Conservation (phyloP, 1,140 invertebrate species). For the Pararge aegeria region DNA sequence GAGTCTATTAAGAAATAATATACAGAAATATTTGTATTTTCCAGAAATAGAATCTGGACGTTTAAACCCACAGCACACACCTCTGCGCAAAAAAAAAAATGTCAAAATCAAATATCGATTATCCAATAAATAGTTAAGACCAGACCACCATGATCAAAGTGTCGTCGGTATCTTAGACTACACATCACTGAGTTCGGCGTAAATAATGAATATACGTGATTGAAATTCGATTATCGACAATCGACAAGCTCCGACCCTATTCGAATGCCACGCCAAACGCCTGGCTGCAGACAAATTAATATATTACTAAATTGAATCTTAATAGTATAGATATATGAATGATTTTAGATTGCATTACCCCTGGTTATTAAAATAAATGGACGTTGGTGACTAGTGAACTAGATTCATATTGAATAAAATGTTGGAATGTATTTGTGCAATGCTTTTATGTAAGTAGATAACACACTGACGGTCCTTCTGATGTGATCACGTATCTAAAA, state of each 20-base stretch:
- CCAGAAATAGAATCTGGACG: no score
- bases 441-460: no score
- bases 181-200: constrained; percentile 24
- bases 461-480: no score
- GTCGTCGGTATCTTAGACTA: constrained; percentile 17
- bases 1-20: no score
- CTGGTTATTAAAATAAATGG: constrained; percentile 23
- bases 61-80: no score
- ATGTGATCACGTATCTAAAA: no score
- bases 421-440: background rate
- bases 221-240: constrained; percentile 41
- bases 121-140: constrained; percentile 11
- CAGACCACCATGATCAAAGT: constrained; percentile 23
- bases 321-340: constrained; percentile 6
- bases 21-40: no score
- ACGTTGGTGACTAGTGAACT: constrained; percentile 30
- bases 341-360: constrained; percentile 10
- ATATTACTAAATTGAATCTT: constrained; percentile 20
- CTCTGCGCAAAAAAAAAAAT: background rate
- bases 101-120: constrained; percentile 16
- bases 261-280: constrained; percentile 21
- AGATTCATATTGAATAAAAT: constrained; percentile 24
- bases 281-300: constrained; percentile 24
- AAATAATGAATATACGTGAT: constrained; percentile 39
- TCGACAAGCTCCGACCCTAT: constrained; percentile 30